Base-by-base conservation (phyloP, 2,888 invertebrate genomes). In the Zygaena filipendulae region DNA sequence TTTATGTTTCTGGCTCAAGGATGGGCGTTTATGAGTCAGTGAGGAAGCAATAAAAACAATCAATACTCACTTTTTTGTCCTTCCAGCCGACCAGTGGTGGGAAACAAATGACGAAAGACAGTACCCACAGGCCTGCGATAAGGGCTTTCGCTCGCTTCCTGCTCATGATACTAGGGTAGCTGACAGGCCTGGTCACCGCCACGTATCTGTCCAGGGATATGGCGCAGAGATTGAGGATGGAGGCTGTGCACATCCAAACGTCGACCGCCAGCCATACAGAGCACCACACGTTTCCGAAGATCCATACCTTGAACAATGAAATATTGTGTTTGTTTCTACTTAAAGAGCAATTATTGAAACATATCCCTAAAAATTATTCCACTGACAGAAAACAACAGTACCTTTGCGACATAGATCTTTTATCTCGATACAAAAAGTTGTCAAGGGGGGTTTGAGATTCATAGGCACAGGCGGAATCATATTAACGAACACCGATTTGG, bases 161-260 rank as follows among this genome's bases (percentile, higher is more conserved):
- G 49, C 91, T 91, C 92, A 92, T 92, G 52, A 92, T 90, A 79
- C 88, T 90, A 12, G 97, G 96, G 80, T 98, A 98, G 61, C 91
- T 92, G 52, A 98, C 92, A 0, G 98, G 98, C 29, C 95, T 84
- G 21, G 97, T 97, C 36, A 98, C 97, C 12, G 98, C 98, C 49
- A 98, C 91, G 80, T 97, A 98, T 68, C 97, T 85, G 79, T 93
- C 92, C 57, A 97, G 80, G 9, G 95, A 95, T 59, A 97, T 97
- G 49, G 95, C 97, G 61, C 96, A 96, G 30, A 97, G 84, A 71
- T 97, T 97, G 46, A 97, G 83, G 52, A 97, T 97, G 47, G 95
- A 96, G 0, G 97, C 95, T 0, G 98, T 98, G 77, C 97, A 97
- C 91, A 97, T 92, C 95, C 97, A 96, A 7, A 98, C 97, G 70